Base-by-base conservation (phyloP, 2,888 invertebrate genomes). In the Cantharis rufa region DNA sequence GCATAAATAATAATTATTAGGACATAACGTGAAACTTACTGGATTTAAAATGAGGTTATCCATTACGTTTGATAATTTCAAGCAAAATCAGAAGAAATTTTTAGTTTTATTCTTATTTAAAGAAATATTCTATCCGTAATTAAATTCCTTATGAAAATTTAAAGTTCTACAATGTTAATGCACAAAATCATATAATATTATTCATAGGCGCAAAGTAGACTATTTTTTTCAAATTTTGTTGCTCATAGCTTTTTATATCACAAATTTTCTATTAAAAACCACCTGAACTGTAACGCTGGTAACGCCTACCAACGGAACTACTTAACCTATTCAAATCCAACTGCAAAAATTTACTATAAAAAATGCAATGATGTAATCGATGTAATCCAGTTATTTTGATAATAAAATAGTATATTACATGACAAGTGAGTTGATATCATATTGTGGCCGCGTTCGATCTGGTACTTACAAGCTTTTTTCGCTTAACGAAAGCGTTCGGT, bases 41-140 rank as follows among this genome's bases (percentile, higher is more conserved):
- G 74, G 74, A 16, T 77, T 69, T 11, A 32, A 9, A 71, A 69
- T 74, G n/a, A 69, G 70, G 16, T 62, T 16, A 15, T 72, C 70
- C 76, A 76, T 76, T 69, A 32, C 13, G 32, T 32, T 32, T 32
- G 4, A 13, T 32, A n/a, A n/a, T 69, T 28, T 24, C 3, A 69
- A 69, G 5, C 27, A 27, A 69, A 28, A 15, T 13, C 13, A 24
- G 15, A 10, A 28, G 10, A 11, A 32, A 32, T 1, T 32, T 13
- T 13, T 4, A n/a, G 4, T 28, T 28, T 13, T 32, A n/a, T 24
- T 24, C 24, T 5, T 24, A 24, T 24, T 24, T 24, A 24, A 24
- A 9, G 24, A 9, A 24, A 9, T 24, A 9, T 24, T 24, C 24
- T 9, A 24, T 1, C 1, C 4, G 9, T 24, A 24, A 7, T 24